phyloP scores from a whole-genome alignment of 2,888 invertebrate species.

The Perizoma flavofasciatum region DNA sequence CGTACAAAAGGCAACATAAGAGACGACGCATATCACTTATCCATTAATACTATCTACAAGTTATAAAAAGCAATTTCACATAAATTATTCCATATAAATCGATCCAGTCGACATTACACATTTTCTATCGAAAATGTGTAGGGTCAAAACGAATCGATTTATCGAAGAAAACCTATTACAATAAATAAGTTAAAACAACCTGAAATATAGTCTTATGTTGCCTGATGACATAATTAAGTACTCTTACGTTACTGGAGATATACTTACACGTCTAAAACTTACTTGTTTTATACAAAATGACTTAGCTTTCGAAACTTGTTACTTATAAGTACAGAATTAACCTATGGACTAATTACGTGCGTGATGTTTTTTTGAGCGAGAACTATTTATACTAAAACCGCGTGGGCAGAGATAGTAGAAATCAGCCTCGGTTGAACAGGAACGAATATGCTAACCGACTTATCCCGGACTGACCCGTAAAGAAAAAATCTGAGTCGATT shows the following conservation, averaged over 20 bases:
- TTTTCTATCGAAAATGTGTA: conserved; percentile 44
- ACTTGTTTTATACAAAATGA: conserved; percentile 83
- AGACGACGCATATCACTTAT: conserved; percentile 61
- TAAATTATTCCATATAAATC: conserved; percentile 64
- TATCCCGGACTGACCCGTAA: conserved; percentile 58
- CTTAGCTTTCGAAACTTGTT: conserved; percentile 84
- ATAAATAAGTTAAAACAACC: conserved; percentile 51
- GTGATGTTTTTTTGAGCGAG: conserved; percentile 63
- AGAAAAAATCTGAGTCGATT: conserved; percentile 78
- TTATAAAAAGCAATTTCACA: conserved; percentile 69
- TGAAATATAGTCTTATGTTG: conserved; percentile 72
- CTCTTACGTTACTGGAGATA: conserved; percentile 81
- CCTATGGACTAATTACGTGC: conserved; percentile 79
- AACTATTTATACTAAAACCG: conserved; percentile 44
- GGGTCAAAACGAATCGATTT: conserved; percentile 42
- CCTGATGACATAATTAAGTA: conserved; percentile 65
- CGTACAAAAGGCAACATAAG: conserved; percentile 79
- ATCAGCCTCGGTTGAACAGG: conserved; percentile 55
- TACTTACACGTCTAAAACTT: conserved; percentile 78
- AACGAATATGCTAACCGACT: conserved; percentile 64
- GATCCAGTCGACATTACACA: conserved; percentile 51
- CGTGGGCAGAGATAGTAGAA: conserved; percentile 44
- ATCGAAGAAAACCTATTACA: conserved; percentile 56
- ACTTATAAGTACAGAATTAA: conserved; percentile 79
- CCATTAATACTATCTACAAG: conserved; percentile 68